Conservation (phyloP, 2,113 vertebrate species). For the Microcebus griseorufus region DNA sequence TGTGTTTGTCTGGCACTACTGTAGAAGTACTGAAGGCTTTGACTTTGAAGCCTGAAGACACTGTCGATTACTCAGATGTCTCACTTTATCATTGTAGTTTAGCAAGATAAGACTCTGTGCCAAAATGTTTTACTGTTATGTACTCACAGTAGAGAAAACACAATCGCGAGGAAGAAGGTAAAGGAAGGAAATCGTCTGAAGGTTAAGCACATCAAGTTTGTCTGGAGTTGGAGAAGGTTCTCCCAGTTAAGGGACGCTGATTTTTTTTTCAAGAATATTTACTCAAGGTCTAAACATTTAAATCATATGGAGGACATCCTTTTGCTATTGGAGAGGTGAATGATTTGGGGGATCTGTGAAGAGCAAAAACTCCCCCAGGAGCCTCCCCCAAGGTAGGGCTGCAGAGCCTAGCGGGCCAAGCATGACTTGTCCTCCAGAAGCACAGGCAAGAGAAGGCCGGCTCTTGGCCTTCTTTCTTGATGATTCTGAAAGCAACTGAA, state of each 20-base stretch:
- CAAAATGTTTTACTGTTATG: background rate
- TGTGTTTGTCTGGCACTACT: background rate
- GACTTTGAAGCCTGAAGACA: background rate
- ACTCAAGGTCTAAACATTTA: background rate
- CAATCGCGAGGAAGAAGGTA: background rate
- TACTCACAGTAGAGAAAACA: background rate
- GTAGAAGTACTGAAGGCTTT: background rate
- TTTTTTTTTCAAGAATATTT: background rate
- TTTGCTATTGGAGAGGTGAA: background rate
- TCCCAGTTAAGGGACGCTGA: background rate
- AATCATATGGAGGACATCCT: background rate
- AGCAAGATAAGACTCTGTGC: background rate
- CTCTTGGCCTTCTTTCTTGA: background rate
- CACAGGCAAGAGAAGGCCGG: background rate
- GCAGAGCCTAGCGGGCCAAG: background rate
- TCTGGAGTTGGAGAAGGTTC: background rate
- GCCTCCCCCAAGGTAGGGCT: background rate
- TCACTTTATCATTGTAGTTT: background rate
- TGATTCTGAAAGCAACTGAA: background rate
- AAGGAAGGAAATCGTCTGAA: background rate
- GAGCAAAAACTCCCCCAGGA: background rate
- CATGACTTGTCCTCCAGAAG: too few relatives aligned
- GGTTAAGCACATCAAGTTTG: background rate
- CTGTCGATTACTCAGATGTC: background rate
- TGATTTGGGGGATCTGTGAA: background rate